Evolutionary conservation across 2,113 vertebrate species (phyloP).

Genomic region (Potamarius usumacintae): DNA sequence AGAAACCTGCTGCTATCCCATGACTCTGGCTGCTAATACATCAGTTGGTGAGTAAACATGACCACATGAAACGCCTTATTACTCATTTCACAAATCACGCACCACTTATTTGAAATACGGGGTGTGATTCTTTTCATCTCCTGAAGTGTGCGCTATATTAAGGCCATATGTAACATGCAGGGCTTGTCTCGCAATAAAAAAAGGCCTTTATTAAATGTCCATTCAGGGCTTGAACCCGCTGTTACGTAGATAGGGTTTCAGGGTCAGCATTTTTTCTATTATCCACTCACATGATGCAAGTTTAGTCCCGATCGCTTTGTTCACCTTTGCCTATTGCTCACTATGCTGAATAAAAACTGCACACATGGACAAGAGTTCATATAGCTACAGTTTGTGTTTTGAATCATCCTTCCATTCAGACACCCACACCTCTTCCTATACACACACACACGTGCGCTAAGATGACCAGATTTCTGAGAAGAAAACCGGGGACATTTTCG

Average conservation of each 20-base stretch:
- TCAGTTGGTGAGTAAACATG: conserved; percentile 48
- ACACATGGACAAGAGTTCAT: background rate
- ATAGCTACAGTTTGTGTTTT: background rate
- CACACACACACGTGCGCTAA: background rate
- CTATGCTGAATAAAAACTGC: conserved; percentile 19
- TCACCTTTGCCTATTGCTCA: conserved; percentile 71
- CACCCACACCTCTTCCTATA: background rate
- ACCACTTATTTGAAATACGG: conserved; percentile 57
- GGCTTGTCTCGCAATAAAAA: conserved; percentile 66
- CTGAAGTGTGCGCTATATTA: conserved; percentile 58
- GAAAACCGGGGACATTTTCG: too few relatives aligned
- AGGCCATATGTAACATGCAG: conserved; percentile 67
- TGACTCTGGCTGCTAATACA: conserved; percentile 24
- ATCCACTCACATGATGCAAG: conserved; percentile 56
- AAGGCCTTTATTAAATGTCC: conserved; percentile 62
- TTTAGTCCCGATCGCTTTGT: conserved; percentile 53
- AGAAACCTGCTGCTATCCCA: background rate
- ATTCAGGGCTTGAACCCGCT: conserved; percentile 60
- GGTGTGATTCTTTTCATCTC: conserved; percentile 66
- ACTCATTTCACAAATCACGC: conserved; percentile 41
- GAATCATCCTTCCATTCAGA: background rate
- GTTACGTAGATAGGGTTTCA: conserved; percentile 58
- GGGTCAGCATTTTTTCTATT: conserved; percentile 72
- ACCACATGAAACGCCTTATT: conserved; percentile 48
- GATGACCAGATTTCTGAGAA: too few relatives aligned